phyloP scores from a whole-genome alignment of 1,140 invertebrate genomes.

The Temnothorax nylanderi region DNA sequence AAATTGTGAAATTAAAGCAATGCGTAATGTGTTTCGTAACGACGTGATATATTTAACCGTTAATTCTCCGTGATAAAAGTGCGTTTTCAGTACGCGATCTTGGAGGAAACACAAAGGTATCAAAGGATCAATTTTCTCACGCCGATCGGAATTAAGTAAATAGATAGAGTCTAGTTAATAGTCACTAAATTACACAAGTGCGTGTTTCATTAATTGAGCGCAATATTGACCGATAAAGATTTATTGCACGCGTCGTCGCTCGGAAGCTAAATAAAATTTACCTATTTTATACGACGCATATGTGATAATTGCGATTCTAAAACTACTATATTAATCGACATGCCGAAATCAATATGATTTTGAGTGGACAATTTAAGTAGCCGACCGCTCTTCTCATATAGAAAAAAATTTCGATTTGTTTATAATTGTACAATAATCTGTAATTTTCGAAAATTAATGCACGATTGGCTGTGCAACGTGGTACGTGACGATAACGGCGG shows the following conservation, averaged over 20 bases:
- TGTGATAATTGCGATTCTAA: background rate
- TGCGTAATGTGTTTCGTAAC: background rate
- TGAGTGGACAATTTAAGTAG: background rate
- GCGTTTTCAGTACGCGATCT: background rate
- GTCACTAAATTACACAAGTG: background rate
- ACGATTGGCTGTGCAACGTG: background rate
- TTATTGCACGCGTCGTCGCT: background rate
- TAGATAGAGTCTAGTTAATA: background rate
- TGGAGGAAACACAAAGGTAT: background rate
- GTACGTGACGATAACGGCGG: background rate
- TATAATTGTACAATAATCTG: background rate
- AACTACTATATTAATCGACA: background rate
- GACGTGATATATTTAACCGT: background rate
- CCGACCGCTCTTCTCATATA: background rate
- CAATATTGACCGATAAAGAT: constrained; percentile 12
- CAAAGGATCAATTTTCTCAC: background rate
- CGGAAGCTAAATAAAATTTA: background rate
- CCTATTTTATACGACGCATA: no score
- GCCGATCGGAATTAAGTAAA: background rate
- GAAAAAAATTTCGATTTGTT: background rate
- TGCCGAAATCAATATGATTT: background rate
- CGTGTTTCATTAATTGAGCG: background rate
- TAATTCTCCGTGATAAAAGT: background rate
- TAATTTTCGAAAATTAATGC: background rate
- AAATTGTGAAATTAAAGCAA: constrained; percentile 15